Conservation (phyloP, 2,113 vertebrate species). For the Corythornis vintsioides region DNA sequence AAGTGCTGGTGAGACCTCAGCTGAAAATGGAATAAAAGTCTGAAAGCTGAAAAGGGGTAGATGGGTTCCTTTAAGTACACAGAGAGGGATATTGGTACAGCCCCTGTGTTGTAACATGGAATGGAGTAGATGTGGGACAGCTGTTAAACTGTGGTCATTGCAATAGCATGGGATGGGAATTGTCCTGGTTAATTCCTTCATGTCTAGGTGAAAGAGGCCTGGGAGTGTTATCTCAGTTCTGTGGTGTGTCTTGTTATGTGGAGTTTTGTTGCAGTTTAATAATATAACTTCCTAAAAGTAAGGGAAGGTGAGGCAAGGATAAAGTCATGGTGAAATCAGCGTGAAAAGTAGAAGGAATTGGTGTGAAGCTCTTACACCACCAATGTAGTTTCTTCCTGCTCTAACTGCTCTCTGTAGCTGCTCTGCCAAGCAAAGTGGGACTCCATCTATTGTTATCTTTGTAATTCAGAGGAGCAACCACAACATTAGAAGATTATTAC, state of each 20-base stretch:
- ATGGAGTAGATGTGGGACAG: neutral
- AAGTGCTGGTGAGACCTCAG: neutral
- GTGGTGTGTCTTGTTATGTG: neutral
- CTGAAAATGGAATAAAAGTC: neutral
- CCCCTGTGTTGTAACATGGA: neutral
- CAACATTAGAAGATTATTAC: constrained; percentile 2
- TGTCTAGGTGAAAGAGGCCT: neutral
- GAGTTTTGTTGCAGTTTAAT: neutral
- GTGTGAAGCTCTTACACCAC: neutral
- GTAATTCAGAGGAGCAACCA: neutral
- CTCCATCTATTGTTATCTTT: neutral
- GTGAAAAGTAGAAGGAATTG: neutral
- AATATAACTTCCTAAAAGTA: neutral
- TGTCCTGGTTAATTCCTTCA: neutral
- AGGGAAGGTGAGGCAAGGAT: neutral
- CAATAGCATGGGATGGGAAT: rapidly evolving
- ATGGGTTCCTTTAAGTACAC: neutral
- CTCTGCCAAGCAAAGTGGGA: neutral
- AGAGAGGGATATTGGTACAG: neutral
- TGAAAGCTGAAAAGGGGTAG: neutral
- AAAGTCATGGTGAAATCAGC: neutral
- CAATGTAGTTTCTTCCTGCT: neutral
- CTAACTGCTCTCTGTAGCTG: neutral
- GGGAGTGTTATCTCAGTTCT: neutral
- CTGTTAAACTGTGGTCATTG: neutral